Evolutionary conservation across 2,888 invertebrate species (phyloP).

Genomic region (Volucella zonaria): DNA sequence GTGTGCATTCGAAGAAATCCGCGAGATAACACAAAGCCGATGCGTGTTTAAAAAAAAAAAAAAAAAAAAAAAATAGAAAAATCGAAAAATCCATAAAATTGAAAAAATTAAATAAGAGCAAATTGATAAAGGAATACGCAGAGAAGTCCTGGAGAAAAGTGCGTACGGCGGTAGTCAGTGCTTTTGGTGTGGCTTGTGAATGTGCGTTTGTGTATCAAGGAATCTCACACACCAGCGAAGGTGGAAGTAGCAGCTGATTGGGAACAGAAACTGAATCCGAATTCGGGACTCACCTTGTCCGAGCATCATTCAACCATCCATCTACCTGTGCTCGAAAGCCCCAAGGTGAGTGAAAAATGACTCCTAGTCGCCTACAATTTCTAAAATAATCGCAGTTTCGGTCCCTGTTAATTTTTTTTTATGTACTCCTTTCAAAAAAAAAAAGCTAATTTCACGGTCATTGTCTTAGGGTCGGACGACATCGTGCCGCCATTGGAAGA

Average conservation of each 20-base stretch:
- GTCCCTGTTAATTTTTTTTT: neutral
- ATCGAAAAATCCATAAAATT: neutral
- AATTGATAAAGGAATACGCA: constrained; percentile 10
- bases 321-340: constrained; percentile 55
- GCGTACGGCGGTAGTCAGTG: constrained; percentile 14
- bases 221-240: constrained; percentile 6
- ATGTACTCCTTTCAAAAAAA: neutral
- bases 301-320: constrained; percentile 42
- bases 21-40: constrained; percentile 38
- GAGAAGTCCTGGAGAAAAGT: constrained; percentile 6
- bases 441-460: constrained; percentile 67
- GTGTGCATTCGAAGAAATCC: constrained; percentile 4
- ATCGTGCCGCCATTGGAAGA: constrained; percentile 40
- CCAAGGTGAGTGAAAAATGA: constrained; percentile 37
- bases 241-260: constrained; percentile 61
- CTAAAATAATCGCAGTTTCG: neutral
- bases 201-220: constrained; percentile 34
- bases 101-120: constrained; percentile 9
- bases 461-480: constrained; percentile 65
- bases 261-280: neutral
- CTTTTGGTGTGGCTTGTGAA: constrained; percentile 4
- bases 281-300: constrained; percentile 18
- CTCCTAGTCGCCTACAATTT: neutral
- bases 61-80: too few relatives aligned
- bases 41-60: constrained; percentile 44